These are phyloP conservation scores for Oceanodroma tethys DNA, from an alignment of 2,113 vertebrate genomes.

Conservation along the genomic window DNA sequence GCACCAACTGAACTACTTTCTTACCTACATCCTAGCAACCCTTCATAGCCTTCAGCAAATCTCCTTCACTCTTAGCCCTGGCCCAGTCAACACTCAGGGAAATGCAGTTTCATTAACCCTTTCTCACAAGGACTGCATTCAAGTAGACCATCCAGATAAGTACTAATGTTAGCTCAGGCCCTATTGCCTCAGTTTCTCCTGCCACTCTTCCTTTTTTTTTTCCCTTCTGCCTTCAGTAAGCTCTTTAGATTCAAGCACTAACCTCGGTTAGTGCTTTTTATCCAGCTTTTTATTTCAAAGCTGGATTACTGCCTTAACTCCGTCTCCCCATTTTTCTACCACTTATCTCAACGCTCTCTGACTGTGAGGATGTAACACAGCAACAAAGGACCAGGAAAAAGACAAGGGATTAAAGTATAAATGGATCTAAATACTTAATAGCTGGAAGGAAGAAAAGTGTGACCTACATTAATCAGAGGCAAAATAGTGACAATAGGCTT, in stretches of 20 bases:
- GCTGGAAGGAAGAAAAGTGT: conserved; percentile 5
- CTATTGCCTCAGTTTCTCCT: conserved; percentile 11
- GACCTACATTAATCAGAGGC: conserved; percentile 15
- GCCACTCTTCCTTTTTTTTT: background rate
- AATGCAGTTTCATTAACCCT: background rate
- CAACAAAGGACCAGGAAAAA: conserved; percentile 31
- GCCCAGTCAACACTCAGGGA: background rate
- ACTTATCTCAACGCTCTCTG: conserved; percentile 31
- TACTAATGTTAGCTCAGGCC: background rate
- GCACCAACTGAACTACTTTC: background rate
- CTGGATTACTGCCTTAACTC: conserved; percentile 39
- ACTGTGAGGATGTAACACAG: conserved; percentile 29
- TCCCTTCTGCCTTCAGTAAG: background rate
- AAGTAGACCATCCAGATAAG: background rate
- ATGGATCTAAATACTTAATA: conserved; percentile 40
- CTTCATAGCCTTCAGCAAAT: background rate
- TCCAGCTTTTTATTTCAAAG: conserved; percentile 34
- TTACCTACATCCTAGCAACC: background rate
- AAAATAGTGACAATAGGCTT: background rate
- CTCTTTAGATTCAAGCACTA: conserved; percentile 15
- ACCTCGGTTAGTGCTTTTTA: background rate
- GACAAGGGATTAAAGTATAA: conserved; percentile 31
- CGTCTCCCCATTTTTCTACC: conserved; percentile 19
- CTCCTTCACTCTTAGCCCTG: background rate
- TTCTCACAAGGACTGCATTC: background rate